Percentiles rank a stretch among this genome's conserved stretches.
These are phyloP conservation scores for Pampusana beccarii DNA, from an alignment of 2,113 vertebrate species.

Conservation along the genomic window DNA sequence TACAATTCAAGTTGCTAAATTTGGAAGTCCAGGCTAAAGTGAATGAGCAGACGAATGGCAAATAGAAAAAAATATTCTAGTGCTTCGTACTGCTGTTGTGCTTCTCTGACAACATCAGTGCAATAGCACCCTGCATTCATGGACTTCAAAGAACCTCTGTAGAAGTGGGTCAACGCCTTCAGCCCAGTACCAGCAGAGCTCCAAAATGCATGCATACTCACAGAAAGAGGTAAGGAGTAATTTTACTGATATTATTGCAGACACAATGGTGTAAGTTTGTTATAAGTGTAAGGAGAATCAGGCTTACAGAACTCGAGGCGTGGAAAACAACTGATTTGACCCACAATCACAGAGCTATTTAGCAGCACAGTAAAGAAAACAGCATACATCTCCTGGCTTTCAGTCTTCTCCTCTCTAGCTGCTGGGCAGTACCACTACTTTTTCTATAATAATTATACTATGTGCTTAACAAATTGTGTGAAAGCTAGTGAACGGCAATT, in stretches of 20 bases:
- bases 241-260: background rate
- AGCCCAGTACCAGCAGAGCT: background rate
- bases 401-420: background rate
- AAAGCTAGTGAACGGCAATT: background rate
- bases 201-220: background rate
- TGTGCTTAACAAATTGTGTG: background rate
- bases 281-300: background rate
- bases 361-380: background rate
- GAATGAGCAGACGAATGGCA: background rate
- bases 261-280: background rate
- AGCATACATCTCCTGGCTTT: background rate
- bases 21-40: background rate
- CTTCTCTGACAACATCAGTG: background rate
- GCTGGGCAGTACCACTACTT: background rate
- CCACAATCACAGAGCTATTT: background rate
- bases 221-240: background rate
- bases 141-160: background rate
- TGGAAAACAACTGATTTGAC: background rate
- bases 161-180: background rate
- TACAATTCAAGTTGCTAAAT: background rate
- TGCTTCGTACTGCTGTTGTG: rapidly evolving
- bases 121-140: background rate
- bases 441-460: background rate
- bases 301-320: background rate
- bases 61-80: background rate